Evolutionary conservation across 1,140 invertebrate species (phyloP), one percentile per base, ranked within the genome.

Genomic region (Vanessa atalanta): DNA sequence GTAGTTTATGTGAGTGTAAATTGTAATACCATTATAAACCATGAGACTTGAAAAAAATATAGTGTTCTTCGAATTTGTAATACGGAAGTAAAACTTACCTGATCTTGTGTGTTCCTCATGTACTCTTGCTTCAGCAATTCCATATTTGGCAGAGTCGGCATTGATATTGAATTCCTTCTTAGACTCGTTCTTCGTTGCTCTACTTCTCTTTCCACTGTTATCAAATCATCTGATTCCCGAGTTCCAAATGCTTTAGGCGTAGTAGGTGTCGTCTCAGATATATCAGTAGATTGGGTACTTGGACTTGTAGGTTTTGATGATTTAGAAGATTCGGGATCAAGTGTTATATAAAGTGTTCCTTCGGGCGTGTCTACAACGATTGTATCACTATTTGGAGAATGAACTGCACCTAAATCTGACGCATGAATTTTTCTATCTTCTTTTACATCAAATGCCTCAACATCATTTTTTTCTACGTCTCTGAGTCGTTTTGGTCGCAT

Each of bases 81-180:
- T 6, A 55, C 16, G 20, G 6, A 20, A 55, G 1, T 2, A 14
- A 37, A 57, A 82, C 88, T 84, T 50, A 92, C 90, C 80, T 79
- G 84, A 73, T 90, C 88, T 50, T 87, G 86, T n/a, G 83, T 82
- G 72, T 87, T 87, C 43, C 84, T 84, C 64, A 86, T 47, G 70
- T 90, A 89, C 69, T 90, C 86, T 51, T 91, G 89, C 66, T 81
- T 87, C 72, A 93, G 63, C 55, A 88, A 65, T 70, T 93, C 91
- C 77, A 93, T 71, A 63, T 90, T 90, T 51, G 88, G 86, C 16
- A 93, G 66, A 7, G 90, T 88, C 6, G 93, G 93, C 86, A 93
- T 87, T n/a, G 93, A 93, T 64, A 93, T 92, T 0, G 92, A 93
- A 68, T 93, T 93, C 48, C 91, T 89, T 70, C 93, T 83, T 65